Conservation (phyloP, 1,140 invertebrate species). For the Drosophila biarmipes region DNA sequence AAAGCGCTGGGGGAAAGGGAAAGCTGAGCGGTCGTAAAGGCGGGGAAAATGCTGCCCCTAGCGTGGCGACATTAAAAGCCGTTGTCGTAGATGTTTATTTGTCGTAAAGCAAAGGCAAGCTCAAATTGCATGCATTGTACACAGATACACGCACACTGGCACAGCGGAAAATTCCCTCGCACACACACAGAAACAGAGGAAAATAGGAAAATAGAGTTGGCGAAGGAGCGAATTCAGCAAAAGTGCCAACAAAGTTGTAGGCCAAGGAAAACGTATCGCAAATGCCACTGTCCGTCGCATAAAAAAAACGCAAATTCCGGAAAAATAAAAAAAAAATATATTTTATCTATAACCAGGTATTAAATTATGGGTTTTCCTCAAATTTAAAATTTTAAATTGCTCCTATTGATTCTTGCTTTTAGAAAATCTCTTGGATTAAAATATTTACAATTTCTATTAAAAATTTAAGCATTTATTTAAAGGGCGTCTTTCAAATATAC, state of each 20-base stretch:
- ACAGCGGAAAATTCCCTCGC: not conserved
- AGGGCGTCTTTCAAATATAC: too few species aligned
- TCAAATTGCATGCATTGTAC: slow-evolving; percentile 64
- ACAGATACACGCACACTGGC: slow-evolving; percentile 5
- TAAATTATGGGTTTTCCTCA: too few species aligned
- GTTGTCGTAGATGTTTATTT: slow-evolving; percentile 35
- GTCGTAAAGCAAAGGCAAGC: slow-evolving; percentile 42
- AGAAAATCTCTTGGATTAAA: too few species aligned
- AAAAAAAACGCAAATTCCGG: slow-evolving; percentile 2
- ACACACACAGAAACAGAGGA: slow-evolving; percentile 1
- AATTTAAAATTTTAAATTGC: too few species aligned
- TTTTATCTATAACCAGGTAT: not conserved
- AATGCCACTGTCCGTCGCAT: not conserved
- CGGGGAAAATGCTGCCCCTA: slow-evolving; percentile 32
- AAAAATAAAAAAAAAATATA: not conserved
- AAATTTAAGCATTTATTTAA: too few species aligned
- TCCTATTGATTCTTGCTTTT: too few species aligned
- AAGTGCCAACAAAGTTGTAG: slow-evolving; percentile 19
- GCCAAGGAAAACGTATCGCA: not conserved
- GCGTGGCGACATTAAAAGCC: slow-evolving; percentile 43
- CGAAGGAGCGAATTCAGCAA: slow-evolving; percentile 10
- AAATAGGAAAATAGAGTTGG: not conserved
- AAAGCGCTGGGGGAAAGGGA: not conserved
- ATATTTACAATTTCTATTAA: too few species aligned
- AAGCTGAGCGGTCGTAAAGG: slow-evolving; percentile 16